Evolutionary conservation across 2,797 vertebrate genomes (phyloP), one percentile per base, ranked within the genome.

Genomic region (Coccyzus lansbergi): DNA sequence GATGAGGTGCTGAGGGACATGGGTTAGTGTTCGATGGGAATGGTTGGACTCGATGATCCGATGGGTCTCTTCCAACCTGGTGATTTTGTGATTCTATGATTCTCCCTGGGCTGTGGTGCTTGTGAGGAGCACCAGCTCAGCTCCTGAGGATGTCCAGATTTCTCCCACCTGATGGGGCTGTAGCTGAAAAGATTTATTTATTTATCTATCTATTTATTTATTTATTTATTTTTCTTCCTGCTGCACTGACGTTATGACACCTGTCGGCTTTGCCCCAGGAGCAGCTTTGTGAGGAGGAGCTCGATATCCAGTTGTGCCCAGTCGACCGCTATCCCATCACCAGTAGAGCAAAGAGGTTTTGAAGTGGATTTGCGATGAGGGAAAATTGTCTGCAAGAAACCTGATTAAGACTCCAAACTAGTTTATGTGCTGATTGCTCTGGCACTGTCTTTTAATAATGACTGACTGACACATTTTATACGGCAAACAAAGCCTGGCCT

Each of bases 221-320:
- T n/a, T n/a, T n/a, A n/a, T n/a, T n/a, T n/a, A n/a, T n/a, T 38
- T 31, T 34, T 14, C 51, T 51, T 28, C 46, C 46, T 17, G 26
- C 0, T 29, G 29, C 29, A 2, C 11, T 21, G 15, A 3, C 4
- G 5, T 53, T 7, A 5, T 42, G 58, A 52, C 15, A 36, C 46
- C 38, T 0, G 1, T 25, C 67, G 84, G 62, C 80, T 84, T 78
- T 90, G 77, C 63, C 62, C 49, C 67, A 58, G 63, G 5, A 34
- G 59, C 49, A 48, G 24, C 79, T 69, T 33, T 0, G 0, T 15
- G 46, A 40, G 36, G 40, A 42, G 36, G 2, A 67, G 12, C n/a
- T 46, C 0, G 0, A 1, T 52, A 67, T 22, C 60, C 63, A 33
- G n/a, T 3, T 46, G n/a, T 38, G 24, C 12, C 56, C 26, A 36